These are phyloP conservation scores for Ichneumoninae sp. DNA, from an alignment of 2,888 invertebrate species.

Conservation along the genomic window DNA sequence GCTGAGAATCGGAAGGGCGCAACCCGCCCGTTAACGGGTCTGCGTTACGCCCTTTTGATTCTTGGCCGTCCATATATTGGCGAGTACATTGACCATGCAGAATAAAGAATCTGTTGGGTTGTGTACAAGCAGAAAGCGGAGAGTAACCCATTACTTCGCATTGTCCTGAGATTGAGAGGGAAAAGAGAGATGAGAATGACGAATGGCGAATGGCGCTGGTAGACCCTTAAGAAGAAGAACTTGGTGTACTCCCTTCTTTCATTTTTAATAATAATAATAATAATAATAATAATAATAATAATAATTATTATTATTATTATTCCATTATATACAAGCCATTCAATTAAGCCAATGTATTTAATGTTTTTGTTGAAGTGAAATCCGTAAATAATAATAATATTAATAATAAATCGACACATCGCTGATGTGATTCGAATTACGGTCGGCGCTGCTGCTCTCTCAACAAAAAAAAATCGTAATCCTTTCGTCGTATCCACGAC, in stretches of 20 bases:
- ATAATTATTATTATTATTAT: not conserved
- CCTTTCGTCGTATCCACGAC: not conserved
- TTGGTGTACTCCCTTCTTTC: conserved; percentile 9
- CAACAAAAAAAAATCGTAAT: conserved; percentile 1
- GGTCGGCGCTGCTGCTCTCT: not conserved
- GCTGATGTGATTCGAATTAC: conserved; percentile 14
- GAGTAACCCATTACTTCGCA: conserved; percentile 49
- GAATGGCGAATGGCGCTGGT: conserved; percentile 45
- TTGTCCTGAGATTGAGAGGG: conserved; percentile 30
- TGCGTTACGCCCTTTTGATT: no score
- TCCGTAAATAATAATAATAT: no score
- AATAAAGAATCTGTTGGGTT: conserved; percentile 50
- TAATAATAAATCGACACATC: not conserved
- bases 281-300: no score
- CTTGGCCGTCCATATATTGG: conserved; percentile 26
- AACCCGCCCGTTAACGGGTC: no score
- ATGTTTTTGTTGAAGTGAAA: no score
- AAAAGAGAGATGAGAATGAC: conserved; percentile 41
- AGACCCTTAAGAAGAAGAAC: conserved; percentile 44
- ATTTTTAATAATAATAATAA: not conserved
- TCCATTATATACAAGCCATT: not conserved
- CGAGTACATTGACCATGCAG: conserved; percentile 62
- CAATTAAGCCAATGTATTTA: no score
- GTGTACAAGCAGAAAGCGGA: conserved; percentile 16
- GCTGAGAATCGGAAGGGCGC: no score